Evolutionary conservation across 2,113 vertebrate genomes (phyloP).

Genomic region (Nerophis lumbriciformis): DNA sequence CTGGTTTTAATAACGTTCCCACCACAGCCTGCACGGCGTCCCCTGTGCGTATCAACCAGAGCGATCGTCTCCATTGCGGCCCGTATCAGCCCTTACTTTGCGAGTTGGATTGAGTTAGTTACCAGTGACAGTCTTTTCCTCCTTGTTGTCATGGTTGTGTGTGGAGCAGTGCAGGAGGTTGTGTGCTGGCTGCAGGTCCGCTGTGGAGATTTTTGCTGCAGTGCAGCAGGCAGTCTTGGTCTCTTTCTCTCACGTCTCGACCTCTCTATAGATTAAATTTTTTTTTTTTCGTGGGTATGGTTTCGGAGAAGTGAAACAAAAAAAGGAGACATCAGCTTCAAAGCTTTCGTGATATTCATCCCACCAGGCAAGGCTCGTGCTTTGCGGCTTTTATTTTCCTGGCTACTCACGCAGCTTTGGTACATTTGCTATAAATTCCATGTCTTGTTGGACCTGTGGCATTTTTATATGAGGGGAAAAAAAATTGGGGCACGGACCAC

Average conservation of each 20-base stretch:
- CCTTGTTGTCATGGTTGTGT: no score
- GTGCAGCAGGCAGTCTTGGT: slow-evolving; percentile 86
- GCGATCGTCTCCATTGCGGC: slow-evolving; percentile 3
- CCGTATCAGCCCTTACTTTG: slow-evolving; percentile 1
- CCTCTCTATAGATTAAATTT: slow-evolving; percentile 6
- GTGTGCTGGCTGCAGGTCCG: slow-evolving; percentile 62
- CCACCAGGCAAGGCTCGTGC: slow-evolving; percentile 46
- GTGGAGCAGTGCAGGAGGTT: slow-evolving; percentile 12
- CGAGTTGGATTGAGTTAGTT: slow-evolving; percentile 8
- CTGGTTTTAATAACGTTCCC: neutral
- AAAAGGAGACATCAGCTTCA: slow-evolving; percentile 44
- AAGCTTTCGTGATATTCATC: slow-evolving; percentile 56
- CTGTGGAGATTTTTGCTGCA: slow-evolving; percentile 86
- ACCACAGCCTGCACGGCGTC: neutral
- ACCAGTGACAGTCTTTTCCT: no score
- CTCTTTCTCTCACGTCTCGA: slow-evolving; percentile 49
- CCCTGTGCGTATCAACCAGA: neutral
- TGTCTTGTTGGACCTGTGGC: neutral
- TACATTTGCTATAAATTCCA: slow-evolving; percentile 29
- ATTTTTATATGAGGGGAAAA: neutral
- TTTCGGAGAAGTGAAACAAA: slow-evolving; percentile 63
- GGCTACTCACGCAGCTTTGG: slow-evolving; percentile 48
- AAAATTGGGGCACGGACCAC: neutral
- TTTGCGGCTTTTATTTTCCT: slow-evolving; percentile 50
- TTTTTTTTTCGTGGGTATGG: slow-evolving; percentile 24